phyloP scores from a whole-genome alignment of 2,113 vertebrate genomes.

The Pituophis catenifer region DNA sequence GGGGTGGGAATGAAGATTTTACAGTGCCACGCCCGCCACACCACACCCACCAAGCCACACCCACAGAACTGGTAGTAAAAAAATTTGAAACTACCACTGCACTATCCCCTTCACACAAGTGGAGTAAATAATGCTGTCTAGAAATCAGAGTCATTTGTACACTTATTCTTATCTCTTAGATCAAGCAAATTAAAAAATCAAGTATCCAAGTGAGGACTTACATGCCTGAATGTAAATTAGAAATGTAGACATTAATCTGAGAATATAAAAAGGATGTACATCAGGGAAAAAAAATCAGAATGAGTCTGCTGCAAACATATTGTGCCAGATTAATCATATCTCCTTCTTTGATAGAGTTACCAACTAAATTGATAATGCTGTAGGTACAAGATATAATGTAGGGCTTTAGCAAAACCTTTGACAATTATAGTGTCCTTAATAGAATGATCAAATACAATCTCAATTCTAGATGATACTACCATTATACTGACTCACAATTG shows the following conservation, averaged over 20 bases:
- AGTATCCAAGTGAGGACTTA: neutral
- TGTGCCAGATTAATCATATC: neutral
- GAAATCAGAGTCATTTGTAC: neutral
- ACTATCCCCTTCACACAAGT: neutral
- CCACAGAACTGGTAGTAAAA: too few relatives aligned
- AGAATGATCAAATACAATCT: neutral
- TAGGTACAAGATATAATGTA: neutral
- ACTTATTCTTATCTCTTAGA: neutral
- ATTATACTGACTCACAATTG: neutral
- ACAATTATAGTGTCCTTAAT: neutral
- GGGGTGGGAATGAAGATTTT: too few relatives aligned
- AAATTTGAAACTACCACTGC: too few relatives aligned
- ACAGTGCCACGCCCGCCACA: too few relatives aligned
- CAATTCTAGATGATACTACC: neutral
- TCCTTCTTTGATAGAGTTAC: neutral
- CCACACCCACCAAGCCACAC: too few relatives aligned
- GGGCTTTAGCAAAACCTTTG: neutral
- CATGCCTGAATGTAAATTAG: neutral
- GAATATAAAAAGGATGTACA: neutral
- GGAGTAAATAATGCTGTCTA: neutral
- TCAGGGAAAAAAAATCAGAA: neutral
- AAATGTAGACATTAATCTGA: neutral
- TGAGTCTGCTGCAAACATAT: neutral
- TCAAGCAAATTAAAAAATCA: neutral
- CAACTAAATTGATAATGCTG: neutral